Conservation (phyloP, 2,888 invertebrate genomes). For the Euphydryas editha region DNA sequence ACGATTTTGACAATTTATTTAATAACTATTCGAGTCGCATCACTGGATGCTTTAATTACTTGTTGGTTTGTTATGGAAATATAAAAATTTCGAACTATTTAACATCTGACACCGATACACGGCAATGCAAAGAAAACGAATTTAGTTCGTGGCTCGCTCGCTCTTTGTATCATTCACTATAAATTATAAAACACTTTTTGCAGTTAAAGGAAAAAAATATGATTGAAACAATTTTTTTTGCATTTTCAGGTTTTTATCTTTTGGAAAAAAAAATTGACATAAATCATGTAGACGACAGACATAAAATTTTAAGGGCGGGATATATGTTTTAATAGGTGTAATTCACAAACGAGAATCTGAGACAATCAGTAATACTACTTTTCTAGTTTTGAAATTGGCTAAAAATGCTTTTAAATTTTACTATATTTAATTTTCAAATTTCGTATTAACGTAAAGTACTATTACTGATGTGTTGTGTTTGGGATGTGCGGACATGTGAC, state of each 20-base stretch:
- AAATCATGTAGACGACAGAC: neutral
- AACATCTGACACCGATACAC: neutral
- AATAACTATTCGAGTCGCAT: neutral
- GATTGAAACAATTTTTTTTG: neutral
- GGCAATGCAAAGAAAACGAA: neutral
- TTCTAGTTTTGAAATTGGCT: constrained; percentile 8
- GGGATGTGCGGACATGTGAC: neutral
- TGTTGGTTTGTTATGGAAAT: neutral
- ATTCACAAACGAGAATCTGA: constrained; percentile 24
- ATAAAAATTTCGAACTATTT: neutral
- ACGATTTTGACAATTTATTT: no score
- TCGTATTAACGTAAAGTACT: neutral
- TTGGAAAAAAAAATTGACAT: neutral
- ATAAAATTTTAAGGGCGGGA: neutral
- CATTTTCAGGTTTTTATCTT: neutral
- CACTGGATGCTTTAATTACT: neutral
- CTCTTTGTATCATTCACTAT: neutral
- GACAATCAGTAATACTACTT: constrained; percentile 14
- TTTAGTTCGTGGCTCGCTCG: neutral
- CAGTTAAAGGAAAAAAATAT: neutral
- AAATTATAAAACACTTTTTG: constrained; percentile 1
- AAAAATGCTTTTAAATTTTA: neutral
- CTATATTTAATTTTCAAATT: constrained; percentile 4
- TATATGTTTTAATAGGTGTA: constrained; percentile 4
- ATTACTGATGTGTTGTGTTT: neutral